Base-by-base conservation (phyloP, 2,797 vertebrate genomes). In the Gephyroberyx darwinii region DNA sequence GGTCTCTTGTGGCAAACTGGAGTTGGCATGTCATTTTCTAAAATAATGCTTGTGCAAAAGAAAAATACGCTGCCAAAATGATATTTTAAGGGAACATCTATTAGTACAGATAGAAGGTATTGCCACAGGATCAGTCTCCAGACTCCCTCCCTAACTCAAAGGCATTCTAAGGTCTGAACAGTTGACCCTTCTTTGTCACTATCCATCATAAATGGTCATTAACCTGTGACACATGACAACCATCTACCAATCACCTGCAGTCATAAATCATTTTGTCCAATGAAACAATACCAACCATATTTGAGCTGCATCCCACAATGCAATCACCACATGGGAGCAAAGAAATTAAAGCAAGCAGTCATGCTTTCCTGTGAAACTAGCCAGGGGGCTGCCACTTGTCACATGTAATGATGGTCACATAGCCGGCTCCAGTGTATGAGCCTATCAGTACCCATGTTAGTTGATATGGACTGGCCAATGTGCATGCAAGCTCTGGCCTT, bases 401-500 rank as follows among this genome's bases (percentile, higher is more conserved):
- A 57, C 43, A 77, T 73, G 70, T 70, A 78, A 65, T 78, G 77
- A 55, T 13, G 60, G 31, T 59, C 60, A 74, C 80, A 48, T 20
- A 20, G 78, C 55, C 22, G 37, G 51, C 71, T 64, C 13, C 41
- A 20, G 59, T 55, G 41, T 43, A 55, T 8, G 72, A 62, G 61
- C 58, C 45, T 39, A 45, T 67, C 59, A 43, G 52, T 53, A 61
- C n/a, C 37, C 75, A 39, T 67, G 59, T 8, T 77, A 47, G 69
- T 43, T 71, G 72, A 60, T 48, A 70, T 22, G 69, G 61, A 31
- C 63, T 47, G 73, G 65, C 76, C 84, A 88, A 3, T 77, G 79
- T 80, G 75, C 86, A 75, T 67, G 66, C 88, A 88, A 89, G 84
- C 83, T 82, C 80, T 64, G 84, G 87, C 90, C 91, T 89, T 95